Evolutionary conservation across 1,140 invertebrate genomes (phyloP).

Genomic region (Archegozetes longisetosus): DNA sequence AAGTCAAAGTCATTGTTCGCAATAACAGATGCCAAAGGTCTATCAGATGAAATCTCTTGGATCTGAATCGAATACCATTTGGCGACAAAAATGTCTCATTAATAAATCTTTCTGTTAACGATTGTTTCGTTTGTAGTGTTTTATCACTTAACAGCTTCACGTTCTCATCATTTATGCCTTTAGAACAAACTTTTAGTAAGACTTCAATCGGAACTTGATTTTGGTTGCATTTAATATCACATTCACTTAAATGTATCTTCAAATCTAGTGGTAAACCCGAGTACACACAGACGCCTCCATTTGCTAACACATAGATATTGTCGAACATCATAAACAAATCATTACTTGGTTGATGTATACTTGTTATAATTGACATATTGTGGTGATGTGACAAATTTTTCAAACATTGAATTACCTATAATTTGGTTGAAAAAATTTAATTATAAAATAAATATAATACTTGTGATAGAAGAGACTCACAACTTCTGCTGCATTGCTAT

Average conservation of each 20-base stretch:
- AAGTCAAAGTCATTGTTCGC: background rate
- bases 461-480: background rate
- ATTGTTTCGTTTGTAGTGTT: background rate
- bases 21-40: background rate
- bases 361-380: slow-evolving; percentile 56
- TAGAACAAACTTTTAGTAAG: background rate
- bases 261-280: slow-evolving; percentile 21
- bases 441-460: background rate
- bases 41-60: background rate
- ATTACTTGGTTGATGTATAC: slow-evolving; percentile 90
- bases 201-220: background rate
- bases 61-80: background rate
- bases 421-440: background rate
- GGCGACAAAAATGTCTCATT: background rate
- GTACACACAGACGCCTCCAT: slow-evolving; percentile 23
- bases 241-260: background rate
- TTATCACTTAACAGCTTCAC: background rate
- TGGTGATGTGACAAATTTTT: slow-evolving; percentile 28
- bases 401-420: slow-evolving; percentile 26
- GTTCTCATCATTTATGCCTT: background rate
- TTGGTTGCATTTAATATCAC: background rate
- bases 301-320: slow-evolving; percentile 17
- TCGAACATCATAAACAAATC: slow-evolving; percentile 91
- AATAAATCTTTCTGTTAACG: background rate
- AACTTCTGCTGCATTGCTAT: slow-evolving; percentile 42